Conservation (phyloP, 2,113 vertebrate species). For the Trichechus manatus region DNA sequence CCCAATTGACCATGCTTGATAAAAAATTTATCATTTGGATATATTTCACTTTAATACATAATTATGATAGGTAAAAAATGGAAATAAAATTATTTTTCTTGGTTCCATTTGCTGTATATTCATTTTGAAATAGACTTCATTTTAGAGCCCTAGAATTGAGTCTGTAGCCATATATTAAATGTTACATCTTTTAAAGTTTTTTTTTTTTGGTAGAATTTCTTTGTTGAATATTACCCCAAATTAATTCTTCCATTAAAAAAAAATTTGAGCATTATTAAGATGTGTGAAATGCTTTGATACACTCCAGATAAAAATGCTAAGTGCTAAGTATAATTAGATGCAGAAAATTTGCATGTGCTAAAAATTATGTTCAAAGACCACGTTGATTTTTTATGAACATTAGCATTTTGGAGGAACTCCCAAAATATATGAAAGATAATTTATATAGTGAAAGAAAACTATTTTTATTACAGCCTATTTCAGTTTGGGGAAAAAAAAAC, state of each 20-base stretch:
- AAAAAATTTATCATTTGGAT: slow-evolving; percentile 5
- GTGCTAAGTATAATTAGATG: slow-evolving; percentile 64
- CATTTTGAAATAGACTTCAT: slow-evolving; percentile 37
- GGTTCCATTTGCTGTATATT: background rate
- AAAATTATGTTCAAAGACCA: slow-evolving; percentile 69
- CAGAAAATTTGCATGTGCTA: slow-evolving; percentile 63
- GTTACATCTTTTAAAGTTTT: background rate
- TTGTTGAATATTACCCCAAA: slow-evolving; percentile 56
- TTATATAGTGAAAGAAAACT: slow-evolving; percentile 54
- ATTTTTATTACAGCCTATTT: slow-evolving; percentile 70
- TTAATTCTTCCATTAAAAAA: slow-evolving; percentile 70
- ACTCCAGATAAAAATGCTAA: slow-evolving; percentile 57
- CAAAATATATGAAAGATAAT: slow-evolving; percentile 63
- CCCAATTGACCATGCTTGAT: background rate
- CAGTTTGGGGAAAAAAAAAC: background rate
- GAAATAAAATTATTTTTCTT: background rate
- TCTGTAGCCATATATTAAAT: background rate
- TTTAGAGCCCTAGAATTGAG: background rate
- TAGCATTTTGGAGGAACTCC: slow-evolving; percentile 63
- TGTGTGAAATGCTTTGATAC: slow-evolving; percentile 70
- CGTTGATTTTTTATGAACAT: slow-evolving; percentile 56
- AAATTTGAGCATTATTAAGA: slow-evolving; percentile 63
- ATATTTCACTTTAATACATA: slow-evolving; percentile 52
- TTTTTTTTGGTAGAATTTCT: slow-evolving; percentile 45
- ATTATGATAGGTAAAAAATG: background rate